Conservation (phyloP, 1,140 invertebrate genomes). For the Bradysia coprophila region DNA sequence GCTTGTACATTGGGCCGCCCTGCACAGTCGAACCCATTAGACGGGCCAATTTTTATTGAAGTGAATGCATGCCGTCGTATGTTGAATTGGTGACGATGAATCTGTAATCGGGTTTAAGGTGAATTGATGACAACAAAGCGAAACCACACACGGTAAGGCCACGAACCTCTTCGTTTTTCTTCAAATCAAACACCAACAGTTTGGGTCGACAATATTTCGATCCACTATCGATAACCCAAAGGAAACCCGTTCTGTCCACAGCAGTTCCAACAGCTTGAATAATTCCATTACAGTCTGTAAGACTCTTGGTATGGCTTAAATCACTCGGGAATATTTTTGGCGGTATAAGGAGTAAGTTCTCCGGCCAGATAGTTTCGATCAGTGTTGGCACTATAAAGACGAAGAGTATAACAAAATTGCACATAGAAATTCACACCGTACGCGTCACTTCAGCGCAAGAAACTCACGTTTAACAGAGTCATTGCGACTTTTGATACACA, state of each 20-base stretch:
- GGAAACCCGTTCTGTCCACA: constrained; percentile 12
- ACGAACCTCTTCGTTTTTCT: constrained; percentile 13
- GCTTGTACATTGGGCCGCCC: no score
- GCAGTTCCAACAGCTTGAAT: constrained; percentile 18
- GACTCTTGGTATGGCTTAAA: constrained; percentile 11
- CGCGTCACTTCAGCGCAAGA: neutral
- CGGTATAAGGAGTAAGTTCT: constrained; percentile 12
- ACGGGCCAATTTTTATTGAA: neutral
- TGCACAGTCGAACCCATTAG: no score
- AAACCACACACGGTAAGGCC: no score
- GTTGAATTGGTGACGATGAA: neutral
- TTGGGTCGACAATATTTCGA: constrained; percentile 13
- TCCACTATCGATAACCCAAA: constrained; percentile 19
- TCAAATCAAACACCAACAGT: constrained; percentile 17
- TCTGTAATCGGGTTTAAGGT: no score
- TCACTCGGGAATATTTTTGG: constrained; percentile 12
- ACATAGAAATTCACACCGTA: neutral
- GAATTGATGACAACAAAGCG: no score
- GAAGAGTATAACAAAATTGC: neutral
- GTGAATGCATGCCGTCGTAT: neutral
- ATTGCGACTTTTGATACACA: neutral
- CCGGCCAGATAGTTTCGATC: constrained; percentile 19
- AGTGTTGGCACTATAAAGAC: constrained; percentile 13
- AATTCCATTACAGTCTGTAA: constrained; percentile 11
- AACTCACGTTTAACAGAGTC: neutral